Base-by-base conservation (phyloP, 2,888 invertebrate species). In the Apotomis turbidana region DNA sequence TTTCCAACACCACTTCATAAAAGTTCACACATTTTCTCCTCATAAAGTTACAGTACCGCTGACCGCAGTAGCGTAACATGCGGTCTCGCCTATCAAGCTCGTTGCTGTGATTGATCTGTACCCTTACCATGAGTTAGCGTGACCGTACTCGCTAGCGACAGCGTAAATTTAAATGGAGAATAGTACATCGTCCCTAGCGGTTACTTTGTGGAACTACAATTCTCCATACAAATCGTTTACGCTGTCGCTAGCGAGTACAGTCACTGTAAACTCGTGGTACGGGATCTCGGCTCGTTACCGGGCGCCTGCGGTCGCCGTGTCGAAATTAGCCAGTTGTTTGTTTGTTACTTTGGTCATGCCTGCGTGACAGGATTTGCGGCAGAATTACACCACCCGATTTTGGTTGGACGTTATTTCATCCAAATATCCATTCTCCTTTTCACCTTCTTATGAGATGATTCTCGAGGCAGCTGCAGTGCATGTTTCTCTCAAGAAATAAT, bases 51-150 rank as follows among this genome's bases (percentile, higher is more conserved):
- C 68, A 74, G 46, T 63, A 68, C 41, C 9, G 49, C 57, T 51
- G 62, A 74, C 73, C 73, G 54, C 73, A 74, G 52, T 49, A 58
- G 62, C 67, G 67, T 70, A 70, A 68, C 68, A 12, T 64, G 70
- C 46, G 70, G 70, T 70, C 36, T 54, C 52, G 36, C 13, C 59
- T 57, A 44, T 58, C 59, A 60, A 51, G 52, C 41, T 64, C 59
- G 27, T 63, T 68, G 62, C 13, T 57, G 44, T 60, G 52, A 44
- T 60, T 64, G 64, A 68, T 60, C 60, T 51, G 9, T 44, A 27
- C 27, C 27, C 2, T 27, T 27, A 2, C 27, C 27, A 27, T 2
- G 27, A 27, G 27, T 27, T 27, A 27, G 2, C 27, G 15, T 15
- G 15, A 15, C 15, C 15, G 27, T 27, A 27, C 27, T 27, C 27